A percentile compares a stretch with the other conserved stretches of the same genome.
phyloP scores from a whole-genome alignment of 2,113 vertebrate genomes.

The Melanotaenia duboulayi region DNA sequence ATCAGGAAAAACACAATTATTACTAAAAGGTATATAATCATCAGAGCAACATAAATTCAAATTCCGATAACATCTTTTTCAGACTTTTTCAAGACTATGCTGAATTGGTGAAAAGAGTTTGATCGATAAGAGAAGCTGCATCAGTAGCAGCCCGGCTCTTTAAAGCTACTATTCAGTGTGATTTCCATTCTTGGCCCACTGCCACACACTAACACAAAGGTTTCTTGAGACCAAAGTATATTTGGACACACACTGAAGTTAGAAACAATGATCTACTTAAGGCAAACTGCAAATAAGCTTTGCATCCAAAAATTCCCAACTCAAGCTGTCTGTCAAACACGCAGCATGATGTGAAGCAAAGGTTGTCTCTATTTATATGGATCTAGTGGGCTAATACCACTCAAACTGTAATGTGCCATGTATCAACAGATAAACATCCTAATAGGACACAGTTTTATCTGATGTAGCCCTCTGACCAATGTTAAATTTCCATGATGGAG shows the following conservation, averaged over 20 bases:
- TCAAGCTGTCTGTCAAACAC: conserved; percentile 58
- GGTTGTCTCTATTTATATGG: conserved; percentile 63
- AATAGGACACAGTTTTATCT: conserved; percentile 18
- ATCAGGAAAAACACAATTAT: too few species aligned
- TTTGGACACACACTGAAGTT: conserved; percentile 51
- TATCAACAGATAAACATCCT: conserved; percentile 39
- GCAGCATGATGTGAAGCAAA: conserved; percentile 59
- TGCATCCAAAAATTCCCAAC: conserved; percentile 35
- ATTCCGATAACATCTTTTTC: too few species aligned
- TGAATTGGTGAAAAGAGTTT: conserved; percentile 17
- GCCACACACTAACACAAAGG: conserved; percentile 54
- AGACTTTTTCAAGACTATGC: too few species aligned
- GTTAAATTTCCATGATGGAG: conserved; percentile 7
- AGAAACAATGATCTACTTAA: conserved; percentile 65
- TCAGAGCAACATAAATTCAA: too few species aligned
- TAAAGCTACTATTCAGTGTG: conserved; percentile 30
- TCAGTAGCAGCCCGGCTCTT: background rate
- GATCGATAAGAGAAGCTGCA: conserved; percentile 36
- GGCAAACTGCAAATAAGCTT: conserved; percentile 52
- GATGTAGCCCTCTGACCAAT: conserved; percentile 10
- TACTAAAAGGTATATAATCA: too few species aligned
- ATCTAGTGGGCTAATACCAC: conserved; percentile 53
- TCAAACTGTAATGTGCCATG: conserved; percentile 33
- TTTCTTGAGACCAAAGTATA: conserved; percentile 43
- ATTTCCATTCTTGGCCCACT: conserved; percentile 39